Evolutionary conservation across 2,113 vertebrate species (phyloP), one percentile per base, ranked within the genome.

Genomic region (Pangasianodon hypophthalmus): DNA sequence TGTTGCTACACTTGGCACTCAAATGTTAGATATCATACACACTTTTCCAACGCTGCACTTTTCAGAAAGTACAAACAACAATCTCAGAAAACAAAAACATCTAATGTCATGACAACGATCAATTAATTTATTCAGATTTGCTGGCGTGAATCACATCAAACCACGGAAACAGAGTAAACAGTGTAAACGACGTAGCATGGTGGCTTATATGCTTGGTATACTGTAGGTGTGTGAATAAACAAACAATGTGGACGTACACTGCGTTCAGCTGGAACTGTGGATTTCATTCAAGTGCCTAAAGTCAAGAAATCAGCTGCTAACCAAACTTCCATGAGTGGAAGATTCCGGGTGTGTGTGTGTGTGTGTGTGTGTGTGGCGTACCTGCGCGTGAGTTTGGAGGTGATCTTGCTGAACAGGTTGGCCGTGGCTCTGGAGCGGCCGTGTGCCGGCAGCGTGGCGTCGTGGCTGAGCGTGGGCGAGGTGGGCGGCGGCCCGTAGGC

Each of bases 391-490:
- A 98, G 96, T 96, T 98, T 98, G 88, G 97, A 98, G 96, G 98
- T 98, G 95, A 98, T 96, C 92, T 98, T 98, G 96, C 96, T 97
- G 95, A 98, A 98, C 95, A 98, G 97, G 96, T 98, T 98, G 94
- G 98, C 97, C 69, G 97, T 97, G 77, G 98, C 97, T 50, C 97
- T 95, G 86, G 96, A 96, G 90, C 97, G 97, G 88, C 96, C 96
- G 2, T 97, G 94, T 21, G 97, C 96, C 92, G 98, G 92, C 5
- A 97, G 95, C 56, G 95, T 92, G 82, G 95, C 90, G 56, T 98
- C 97, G 5, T 97, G 97, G 69, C 97, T 96, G 92, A 98, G 95
- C 0, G 97, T 97, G 32, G 98, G 98, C 0, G 98, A 98, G 50
- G 97, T 97, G 1, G 98, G 97, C 0, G 97, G 97, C 3, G 97